Evolutionary conservation across 2,113 vertebrate genomes (phyloP).

Genomic region (Origma solitaria): DNA sequence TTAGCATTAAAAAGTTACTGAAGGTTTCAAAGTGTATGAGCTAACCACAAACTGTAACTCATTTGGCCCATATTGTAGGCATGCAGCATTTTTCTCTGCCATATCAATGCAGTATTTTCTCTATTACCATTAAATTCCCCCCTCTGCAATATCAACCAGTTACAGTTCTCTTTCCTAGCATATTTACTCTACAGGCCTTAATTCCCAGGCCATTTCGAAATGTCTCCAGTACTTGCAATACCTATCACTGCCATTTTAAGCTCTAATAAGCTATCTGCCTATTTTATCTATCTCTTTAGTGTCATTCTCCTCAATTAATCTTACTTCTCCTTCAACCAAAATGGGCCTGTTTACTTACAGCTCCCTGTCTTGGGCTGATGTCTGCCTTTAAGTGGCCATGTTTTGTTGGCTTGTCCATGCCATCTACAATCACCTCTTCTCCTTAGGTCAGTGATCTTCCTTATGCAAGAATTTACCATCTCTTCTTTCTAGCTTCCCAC

Average conservation of each 20-base stretch:
- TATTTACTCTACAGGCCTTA: neutral
- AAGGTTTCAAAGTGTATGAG: neutral
- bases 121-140: neutral
- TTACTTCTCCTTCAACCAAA: neutral
- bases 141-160: neutral
- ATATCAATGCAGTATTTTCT: neutral
- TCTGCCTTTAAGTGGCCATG: neutral
- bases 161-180: neutral
- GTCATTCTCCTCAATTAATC: neutral
- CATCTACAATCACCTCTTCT: neutral
- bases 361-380: neutral
- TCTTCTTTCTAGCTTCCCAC: neutral
- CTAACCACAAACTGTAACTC: neutral
- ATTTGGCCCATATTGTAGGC: neutral
- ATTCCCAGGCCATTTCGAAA: neutral
- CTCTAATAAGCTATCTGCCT: neutral
- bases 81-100: neutral
- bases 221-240: neutral
- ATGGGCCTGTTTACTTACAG: neutral
- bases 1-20: neutral
- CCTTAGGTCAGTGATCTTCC: neutral
- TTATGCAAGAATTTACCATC: neutral
- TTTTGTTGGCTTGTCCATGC: neutral
- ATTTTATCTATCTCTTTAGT: neutral
- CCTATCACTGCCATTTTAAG: neutral